Evolutionary conservation across 2,797 vertebrate species (phyloP).

Genomic region (Diplodus sargus): DNA sequence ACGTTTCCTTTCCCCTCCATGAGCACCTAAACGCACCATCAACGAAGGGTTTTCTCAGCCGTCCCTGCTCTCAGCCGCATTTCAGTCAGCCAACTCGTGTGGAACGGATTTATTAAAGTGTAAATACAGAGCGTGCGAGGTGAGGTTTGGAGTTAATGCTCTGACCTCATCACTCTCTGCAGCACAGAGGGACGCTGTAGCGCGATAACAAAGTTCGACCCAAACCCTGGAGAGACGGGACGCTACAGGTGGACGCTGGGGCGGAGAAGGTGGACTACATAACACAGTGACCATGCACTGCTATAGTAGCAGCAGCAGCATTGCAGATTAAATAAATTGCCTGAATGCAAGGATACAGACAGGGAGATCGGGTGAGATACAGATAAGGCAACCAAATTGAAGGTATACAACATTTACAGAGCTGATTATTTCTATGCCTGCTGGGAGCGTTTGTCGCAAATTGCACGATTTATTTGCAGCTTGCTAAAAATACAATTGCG

Average conservation of each 20-base stretch:
- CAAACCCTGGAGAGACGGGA: conserved; percentile 1
- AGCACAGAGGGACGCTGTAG: not conserved
- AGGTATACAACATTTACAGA: not conserved
- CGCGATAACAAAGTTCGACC: not conserved
- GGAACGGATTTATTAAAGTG: conserved; percentile 32
- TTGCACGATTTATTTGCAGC: no score
- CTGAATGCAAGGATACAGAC: not conserved
- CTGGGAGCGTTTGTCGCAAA: no score
- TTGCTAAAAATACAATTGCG: no score
- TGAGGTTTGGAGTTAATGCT: not conserved
- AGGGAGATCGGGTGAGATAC: not conserved
- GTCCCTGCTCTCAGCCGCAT: not conserved
- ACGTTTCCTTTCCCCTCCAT: not conserved
- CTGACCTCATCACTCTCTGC: conserved; percentile 15
- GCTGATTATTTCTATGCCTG: not conserved
- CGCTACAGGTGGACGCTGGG: conserved; percentile 6
- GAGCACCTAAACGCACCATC: conserved; percentile 18
- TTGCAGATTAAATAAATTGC: not conserved
- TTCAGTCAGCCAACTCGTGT: conserved; percentile 13
- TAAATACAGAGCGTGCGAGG: conserved; percentile 29
- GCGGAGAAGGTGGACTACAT: not conserved
- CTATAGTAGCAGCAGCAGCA: not conserved
- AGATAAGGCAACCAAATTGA: not conserved
- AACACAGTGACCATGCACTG: not conserved
- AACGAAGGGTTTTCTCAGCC: conserved; percentile 6